A percentile compares a stretch with the other conserved stretches of the same genome.
These are phyloP conservation scores for Drosophila truncata DNA, from an alignment of 1,140 invertebrate genomes.

Conservation along the genomic window DNA sequence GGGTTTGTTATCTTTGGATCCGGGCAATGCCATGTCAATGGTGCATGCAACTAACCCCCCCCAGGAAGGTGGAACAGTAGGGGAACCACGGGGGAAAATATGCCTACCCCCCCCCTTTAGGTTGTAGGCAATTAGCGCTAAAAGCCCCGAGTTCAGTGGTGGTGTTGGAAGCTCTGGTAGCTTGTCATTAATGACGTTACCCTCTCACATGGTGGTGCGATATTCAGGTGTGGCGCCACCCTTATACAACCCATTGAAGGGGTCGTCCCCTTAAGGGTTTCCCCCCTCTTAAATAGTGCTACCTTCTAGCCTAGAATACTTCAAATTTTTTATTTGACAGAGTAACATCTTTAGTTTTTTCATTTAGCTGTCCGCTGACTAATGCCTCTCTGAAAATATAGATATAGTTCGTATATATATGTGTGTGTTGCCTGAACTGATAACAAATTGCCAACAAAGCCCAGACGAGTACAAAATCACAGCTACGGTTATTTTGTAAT, in stretches of 20 bases:
- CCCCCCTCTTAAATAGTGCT: constrained; percentile 1
- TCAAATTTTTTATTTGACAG: neutral
- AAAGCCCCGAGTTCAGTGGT: constrained; percentile 39
- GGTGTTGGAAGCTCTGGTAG: constrained; percentile 15
- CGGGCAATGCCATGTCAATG: constrained; percentile 64
- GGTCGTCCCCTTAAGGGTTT: constrained; percentile 3
- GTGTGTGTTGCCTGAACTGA: constrained; percentile 32
- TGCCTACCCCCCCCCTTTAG: constrained; percentile 27
- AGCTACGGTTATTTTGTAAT: constrained; percentile 14
- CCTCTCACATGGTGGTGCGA: constrained; percentile 12
- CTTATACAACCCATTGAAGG: neutral
- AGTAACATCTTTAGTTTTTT: neutral
- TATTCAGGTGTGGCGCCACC: constrained; percentile 36
- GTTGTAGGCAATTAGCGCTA: constrained; percentile 57
- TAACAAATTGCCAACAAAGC: constrained; percentile 58
- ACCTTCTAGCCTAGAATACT: constrained; percentile 3
- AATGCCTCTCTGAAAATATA: constrained; percentile 32
- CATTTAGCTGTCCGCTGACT: constrained; percentile 50
- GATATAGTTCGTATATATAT: constrained; percentile 10
- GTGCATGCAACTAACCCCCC: constrained; percentile 61
- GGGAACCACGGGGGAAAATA: constrained; percentile 1
- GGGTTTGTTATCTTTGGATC: constrained; percentile 70
- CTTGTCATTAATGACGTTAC: constrained; percentile 35
- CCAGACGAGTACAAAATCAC: constrained; percentile 20
- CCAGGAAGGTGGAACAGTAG: neutral